Percentiles rank a stretch among this genome's conserved stretches.
Conservation (phyloP, 2,888 invertebrate species). For the Trisateles emortualis region DNA sequence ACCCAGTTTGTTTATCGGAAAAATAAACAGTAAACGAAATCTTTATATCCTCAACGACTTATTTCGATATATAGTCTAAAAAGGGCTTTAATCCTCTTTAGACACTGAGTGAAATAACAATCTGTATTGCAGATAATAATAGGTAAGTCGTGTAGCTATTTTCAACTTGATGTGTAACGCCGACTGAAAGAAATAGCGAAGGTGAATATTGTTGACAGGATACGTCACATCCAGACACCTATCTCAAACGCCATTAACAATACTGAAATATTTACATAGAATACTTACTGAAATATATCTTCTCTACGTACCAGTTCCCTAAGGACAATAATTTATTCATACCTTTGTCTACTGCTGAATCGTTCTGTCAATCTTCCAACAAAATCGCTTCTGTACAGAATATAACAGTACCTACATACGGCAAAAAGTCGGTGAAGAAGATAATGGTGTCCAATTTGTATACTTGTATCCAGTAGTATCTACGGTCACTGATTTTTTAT, state of each 20-base stretch:
- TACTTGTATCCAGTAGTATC: no score
- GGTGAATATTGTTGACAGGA: conserved; percentile 2
- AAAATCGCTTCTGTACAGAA: no score
- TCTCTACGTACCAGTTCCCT: background rate
- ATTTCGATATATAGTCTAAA: conserved; percentile 7
- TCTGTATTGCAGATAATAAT: background rate
- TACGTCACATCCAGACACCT: background rate
- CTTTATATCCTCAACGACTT: conserved; percentile 17
- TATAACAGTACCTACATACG: no score
- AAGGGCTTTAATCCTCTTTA: conserved; percentile 2
- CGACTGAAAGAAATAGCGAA: background rate
- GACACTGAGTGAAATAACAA: conserved; percentile 6
- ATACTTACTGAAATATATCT: background rate
- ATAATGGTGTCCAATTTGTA: no score
- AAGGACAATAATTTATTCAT: background rate
- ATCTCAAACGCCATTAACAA: background rate
- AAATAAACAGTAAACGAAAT: conserved; percentile 30
- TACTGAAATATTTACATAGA: background rate
- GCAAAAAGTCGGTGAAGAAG: no score
- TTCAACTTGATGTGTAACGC: background rate
- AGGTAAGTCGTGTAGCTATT: background rate
- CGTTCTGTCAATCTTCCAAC: background rate
- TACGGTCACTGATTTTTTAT: no score
- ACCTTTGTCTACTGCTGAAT: background rate
- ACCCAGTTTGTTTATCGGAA: conserved; percentile 32